Percentiles rank a stretch among this genome's conserved stretches.
phyloP scores from a whole-genome alignment of 1,140 invertebrate genomes.

The Diachasmimorpha longicaudata region DNA sequence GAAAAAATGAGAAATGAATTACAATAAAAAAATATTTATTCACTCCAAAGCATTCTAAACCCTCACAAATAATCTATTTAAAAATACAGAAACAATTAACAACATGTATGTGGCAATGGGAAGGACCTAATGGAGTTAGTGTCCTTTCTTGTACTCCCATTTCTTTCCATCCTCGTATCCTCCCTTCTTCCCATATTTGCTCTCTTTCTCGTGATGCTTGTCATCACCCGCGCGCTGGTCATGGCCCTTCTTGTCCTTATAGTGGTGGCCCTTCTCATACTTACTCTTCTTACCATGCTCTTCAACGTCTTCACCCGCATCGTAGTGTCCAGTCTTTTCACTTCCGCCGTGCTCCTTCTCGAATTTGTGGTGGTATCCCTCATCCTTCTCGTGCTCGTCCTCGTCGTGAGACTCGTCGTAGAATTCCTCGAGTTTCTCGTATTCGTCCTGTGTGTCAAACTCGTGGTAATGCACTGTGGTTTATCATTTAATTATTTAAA shows the following conservation, averaged over 20 bases:
- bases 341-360: constrained; percentile 55
- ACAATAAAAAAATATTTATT: not conserved
- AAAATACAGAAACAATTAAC: no score
- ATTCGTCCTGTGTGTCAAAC: constrained; percentile 61
- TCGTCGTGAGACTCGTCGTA: constrained; percentile 63
- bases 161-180: constrained; percentile 65
- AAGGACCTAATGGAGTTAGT: no score
- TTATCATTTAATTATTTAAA: not conserved
- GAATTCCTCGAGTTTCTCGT: constrained; percentile 62
- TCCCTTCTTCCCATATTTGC: constrained; percentile 59
- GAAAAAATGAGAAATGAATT: not conserved
- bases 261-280: constrained; percentile 65
- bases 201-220: constrained; percentile 59
- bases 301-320: constrained; percentile 61
- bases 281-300: constrained; percentile 67
- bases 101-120: no score
- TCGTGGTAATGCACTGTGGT: no score
- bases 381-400: constrained; percentile 54
- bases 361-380: constrained; percentile 50
- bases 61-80: not conserved
- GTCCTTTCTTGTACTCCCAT: constrained; percentile 64
- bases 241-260: constrained; percentile 66
- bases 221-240: constrained; percentile 64
- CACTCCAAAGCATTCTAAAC: not conserved
- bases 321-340: constrained; percentile 59